Conservation (phyloP, 2,113 vertebrate species). For the Syrrhaptes paradoxus region DNA sequence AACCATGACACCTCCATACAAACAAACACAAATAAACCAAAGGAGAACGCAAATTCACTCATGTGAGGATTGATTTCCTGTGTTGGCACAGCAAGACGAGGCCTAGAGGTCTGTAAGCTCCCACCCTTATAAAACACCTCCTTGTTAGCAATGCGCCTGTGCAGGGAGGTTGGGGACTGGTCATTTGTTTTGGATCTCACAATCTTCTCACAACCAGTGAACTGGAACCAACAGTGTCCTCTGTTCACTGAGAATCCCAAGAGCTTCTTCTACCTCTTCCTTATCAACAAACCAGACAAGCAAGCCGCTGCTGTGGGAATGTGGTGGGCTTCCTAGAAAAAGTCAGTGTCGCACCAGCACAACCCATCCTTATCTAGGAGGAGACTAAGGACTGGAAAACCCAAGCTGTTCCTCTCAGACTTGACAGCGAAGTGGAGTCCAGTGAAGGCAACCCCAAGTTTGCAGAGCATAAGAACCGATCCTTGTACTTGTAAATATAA, state of each 20-base stretch:
- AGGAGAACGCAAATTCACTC: background rate
- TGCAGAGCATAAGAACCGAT: background rate
- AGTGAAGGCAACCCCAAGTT: background rate
- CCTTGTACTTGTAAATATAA: background rate
- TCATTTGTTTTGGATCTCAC: background rate
- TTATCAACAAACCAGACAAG: background rate
- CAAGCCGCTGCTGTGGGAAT: background rate
- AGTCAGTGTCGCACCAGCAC: background rate
- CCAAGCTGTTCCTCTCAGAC: background rate
- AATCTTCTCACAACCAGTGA: background rate
- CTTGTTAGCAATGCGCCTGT: background rate
- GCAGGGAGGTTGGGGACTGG: background rate
- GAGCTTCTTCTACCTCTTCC: background rate
- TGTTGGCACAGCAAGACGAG: background rate
- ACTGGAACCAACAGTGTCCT: background rate
- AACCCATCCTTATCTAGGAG: background rate
- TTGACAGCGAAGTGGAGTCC: background rate
- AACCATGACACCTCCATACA: background rate
- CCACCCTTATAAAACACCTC: background rate
- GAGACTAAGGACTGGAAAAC: background rate
- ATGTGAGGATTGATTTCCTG: background rate
- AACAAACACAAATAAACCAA: slow-evolving; percentile 23
- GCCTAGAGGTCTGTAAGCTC: background rate
- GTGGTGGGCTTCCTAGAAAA: background rate
- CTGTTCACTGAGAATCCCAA: background rate